These are phyloP conservation scores for Nebria salina DNA, from an alignment of 2,888 invertebrate genomes.

Conservation along the genomic window DNA sequence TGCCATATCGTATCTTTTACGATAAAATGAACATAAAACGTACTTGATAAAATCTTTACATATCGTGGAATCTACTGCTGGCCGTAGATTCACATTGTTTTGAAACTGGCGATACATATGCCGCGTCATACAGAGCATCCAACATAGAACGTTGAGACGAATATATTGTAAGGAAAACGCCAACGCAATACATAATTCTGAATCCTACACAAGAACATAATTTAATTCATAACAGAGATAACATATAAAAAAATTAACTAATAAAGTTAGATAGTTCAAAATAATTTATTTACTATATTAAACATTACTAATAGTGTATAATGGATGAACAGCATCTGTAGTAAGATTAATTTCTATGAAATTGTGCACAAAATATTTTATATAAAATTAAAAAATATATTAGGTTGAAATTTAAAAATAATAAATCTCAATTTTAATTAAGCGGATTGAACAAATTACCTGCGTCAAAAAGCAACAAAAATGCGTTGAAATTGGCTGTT, in stretches of 20 bases:
- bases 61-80: slow-evolving; percentile 62
- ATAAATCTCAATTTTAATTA: neutral
- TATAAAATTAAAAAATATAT: neutral
- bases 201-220: slow-evolving; percentile 63
- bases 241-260: no score
- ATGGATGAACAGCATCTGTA: no score
- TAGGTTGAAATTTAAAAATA: neutral
- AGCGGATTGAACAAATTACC: neutral
- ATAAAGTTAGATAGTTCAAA: no score
- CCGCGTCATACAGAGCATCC: slow-evolving; percentile 74
- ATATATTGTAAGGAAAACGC: slow-evolving; percentile 73
- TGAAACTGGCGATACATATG: slow-evolving; percentile 68
- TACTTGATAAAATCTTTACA: slow-evolving; percentile 61
- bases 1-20: neutral
- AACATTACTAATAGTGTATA: no score
- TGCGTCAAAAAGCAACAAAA: neutral
- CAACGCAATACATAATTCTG: slow-evolving; percentile 69
- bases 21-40: slow-evolving; percentile 45
- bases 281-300: no score
- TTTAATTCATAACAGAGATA: neutral
- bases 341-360: no score
- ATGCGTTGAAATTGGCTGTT: neutral
- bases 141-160: slow-evolving; percentile 72
- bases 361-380: neutral
- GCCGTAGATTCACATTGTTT: slow-evolving; percentile 63